Conservation (phyloP, 2,797 vertebrate species). For the Paratrypauchen microcephalus region DNA sequence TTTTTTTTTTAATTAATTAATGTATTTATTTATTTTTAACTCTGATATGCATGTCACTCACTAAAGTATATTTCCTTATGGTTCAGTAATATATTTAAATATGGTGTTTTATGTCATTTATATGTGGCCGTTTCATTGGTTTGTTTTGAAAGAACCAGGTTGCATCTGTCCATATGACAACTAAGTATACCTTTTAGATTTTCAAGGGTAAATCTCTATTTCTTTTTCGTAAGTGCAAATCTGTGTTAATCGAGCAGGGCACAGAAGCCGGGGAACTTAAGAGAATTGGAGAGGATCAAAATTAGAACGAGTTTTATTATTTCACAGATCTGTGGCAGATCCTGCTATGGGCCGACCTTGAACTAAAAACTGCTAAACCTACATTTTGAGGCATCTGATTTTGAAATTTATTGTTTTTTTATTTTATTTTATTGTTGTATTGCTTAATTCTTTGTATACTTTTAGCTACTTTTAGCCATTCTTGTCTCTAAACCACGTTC, state of each 20-base stretch:
- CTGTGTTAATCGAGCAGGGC: slow-evolving; percentile 71
- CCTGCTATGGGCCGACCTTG: slow-evolving; percentile 62
- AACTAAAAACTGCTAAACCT: slow-evolving; percentile 54
- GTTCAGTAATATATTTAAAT: no score
- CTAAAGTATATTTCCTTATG: no score
- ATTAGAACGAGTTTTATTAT: slow-evolving; percentile 75
- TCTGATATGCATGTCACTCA: no score
- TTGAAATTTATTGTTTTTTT: background rate
- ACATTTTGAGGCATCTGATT: background rate
- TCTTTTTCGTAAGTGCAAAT: slow-evolving; percentile 55
- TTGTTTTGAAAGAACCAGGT: background rate
- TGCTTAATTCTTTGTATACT: background rate
- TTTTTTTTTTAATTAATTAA: no score
- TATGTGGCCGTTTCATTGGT: background rate
- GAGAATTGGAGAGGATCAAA: slow-evolving; percentile 70
- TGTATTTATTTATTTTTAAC: no score
- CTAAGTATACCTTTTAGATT: slow-evolving; percentile 10
- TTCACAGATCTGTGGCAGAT: slow-evolving; percentile 41
- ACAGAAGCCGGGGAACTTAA: slow-evolving; percentile 57
- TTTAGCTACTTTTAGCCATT: background rate
- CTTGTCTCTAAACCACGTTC: background rate
- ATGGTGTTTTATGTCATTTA: no score
- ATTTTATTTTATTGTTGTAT: background rate
- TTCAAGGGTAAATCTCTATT: slow-evolving; percentile 4
- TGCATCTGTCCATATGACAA: background rate